Base-by-base conservation (phyloP, 1,140 invertebrate genomes). In the Holotrichia oblita region DNA sequence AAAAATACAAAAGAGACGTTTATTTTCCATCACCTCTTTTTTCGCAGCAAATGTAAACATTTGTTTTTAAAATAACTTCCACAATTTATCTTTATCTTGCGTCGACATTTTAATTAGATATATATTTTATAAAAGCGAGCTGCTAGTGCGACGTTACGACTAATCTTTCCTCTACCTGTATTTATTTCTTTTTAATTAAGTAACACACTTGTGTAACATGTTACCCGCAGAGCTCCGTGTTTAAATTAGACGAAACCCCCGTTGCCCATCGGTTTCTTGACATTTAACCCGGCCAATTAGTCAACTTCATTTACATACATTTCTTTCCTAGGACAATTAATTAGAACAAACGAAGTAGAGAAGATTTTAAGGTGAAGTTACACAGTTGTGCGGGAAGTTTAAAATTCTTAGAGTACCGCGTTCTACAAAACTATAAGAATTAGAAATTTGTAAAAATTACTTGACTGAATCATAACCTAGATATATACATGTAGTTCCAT, bases 261-360 rank as follows among this genome's bases (percentile, higher is more conserved):
- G 48, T 55, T 55, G 48, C 17, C 48, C 48, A 55, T 55, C 48
- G 48, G 48, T 17, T 55, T n/a, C 48, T 55, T 55, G 48, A 55
- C 48, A 55, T 55, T 17, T n/a, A 55, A 55, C 48, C 48, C 48
- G 6, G 48, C 48, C 14, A 55, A 55, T 55, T 55, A 55, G 48
- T 55, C 48, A 55, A 55, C 48, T 17, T 55, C 12, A 55, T n/a
- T 55, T n/a, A 17, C 12, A 55, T 55, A 55, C 27, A 55, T 17
- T 55, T 48, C 10, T 55, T 55, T 55, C 48, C 17, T 17, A 17
- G 3, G 2, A 14, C 17, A 55, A 55, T 17, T 55, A 55, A 17
- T 55, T 55, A 7, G n/a, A n/a, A 55, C n/a, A 17, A 55, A 55
- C 14, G n/a, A 10, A n/a, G 0, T 4, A 17, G n/a, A 55, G n/a